A percentile compares a stretch with the other conserved stretches of the same genome.
Evolutionary conservation across 2,113 vertebrate genomes (phyloP).

Genomic region (Gymnarchus niloticus): DNA sequence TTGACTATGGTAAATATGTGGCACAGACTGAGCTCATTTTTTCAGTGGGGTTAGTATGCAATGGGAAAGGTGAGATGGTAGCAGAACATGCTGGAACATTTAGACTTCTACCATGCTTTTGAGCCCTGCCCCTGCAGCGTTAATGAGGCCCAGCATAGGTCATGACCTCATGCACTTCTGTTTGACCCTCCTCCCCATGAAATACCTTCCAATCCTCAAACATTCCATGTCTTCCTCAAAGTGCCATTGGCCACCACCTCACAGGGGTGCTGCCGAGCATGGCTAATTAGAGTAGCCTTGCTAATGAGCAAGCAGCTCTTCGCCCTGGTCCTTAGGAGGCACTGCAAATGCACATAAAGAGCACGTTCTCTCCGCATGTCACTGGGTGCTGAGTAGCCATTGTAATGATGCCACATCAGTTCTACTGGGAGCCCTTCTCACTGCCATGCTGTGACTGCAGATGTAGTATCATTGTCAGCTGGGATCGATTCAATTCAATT

Average conservation of each 20-base stretch:
- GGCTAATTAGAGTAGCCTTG: too few species aligned
- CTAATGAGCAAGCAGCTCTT: too few species aligned
- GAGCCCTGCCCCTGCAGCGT: background rate
- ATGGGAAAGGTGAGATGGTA: background rate
- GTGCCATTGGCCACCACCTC: too few species aligned
- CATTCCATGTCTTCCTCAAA: background rate
- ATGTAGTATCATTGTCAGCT: background rate
- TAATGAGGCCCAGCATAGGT: background rate
- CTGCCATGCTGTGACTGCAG: background rate
- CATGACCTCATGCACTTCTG: background rate
- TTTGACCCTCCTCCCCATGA: background rate
- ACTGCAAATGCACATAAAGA: too few species aligned
- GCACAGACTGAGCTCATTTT: too few species aligned
- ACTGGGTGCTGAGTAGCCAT: too few species aligned
- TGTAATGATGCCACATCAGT: background rate
- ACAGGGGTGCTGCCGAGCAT: too few species aligned
- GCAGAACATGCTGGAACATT: background rate
- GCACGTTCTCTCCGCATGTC: too few species aligned
- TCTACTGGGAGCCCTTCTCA: background rate
- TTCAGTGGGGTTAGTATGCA: background rate
- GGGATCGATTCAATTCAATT: too few species aligned
- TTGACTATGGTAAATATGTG: background rate
- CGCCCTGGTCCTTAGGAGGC: too few species aligned
- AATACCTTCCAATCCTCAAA: background rate
- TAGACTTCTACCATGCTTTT: background rate